Base-by-base conservation (phyloP, 2,797 vertebrate species). In the Alosa sapidissima region DNA sequence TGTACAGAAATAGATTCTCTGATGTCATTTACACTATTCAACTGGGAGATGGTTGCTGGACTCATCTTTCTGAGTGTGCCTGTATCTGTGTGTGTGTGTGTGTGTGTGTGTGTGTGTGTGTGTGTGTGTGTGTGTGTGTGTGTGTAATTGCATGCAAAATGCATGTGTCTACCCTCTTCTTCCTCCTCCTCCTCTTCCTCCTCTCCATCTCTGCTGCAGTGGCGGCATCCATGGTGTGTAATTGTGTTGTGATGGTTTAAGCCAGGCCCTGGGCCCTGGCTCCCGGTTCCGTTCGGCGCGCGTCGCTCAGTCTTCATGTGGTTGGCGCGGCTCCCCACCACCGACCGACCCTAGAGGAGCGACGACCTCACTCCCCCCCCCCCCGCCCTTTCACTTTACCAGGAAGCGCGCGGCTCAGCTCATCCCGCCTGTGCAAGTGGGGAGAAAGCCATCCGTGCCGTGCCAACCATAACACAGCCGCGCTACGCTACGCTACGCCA, bases 11-110 rank as follows among this genome's bases (percentile, higher is more conserved):
- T 78, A 78, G 72, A 78, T 78, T 78, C 16, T 78, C 72, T 45
- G 72, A 78, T 47, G 72, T 47, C 72, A 78, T 47, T 78, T 45
- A 78, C 41, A 36, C 72, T 78, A n/a, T 72, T 45, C 36, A 78
- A 78, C 65, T 47, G 72, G 81, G 28, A 48, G 75, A 75, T 75
- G 62, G 9, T 85, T 41, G 48, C 49, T 84, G 48, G 48, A 87
- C 47, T 21, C 28, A 10, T 48, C 36, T n/a, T 19, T 54, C 11
- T 16, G 68, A 36, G 68, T 75, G 68, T 75, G 68, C 36, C 8
- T 41, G 7, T 72, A 7, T 72, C 11, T 36, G 28, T 24, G 3
- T 75, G 33, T 72, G 33, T 36, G 65, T 72, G 65, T 14, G 68
- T 72, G 68, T 36, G 68, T 72, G 68, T 45, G 68, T 16, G 68